Percentiles rank a stretch among this genome's conserved stretches.
These are phyloP conservation scores for Maniola hyperantus DNA, from an alignment of 2,888 invertebrate genomes.

Conservation along the genomic window DNA sequence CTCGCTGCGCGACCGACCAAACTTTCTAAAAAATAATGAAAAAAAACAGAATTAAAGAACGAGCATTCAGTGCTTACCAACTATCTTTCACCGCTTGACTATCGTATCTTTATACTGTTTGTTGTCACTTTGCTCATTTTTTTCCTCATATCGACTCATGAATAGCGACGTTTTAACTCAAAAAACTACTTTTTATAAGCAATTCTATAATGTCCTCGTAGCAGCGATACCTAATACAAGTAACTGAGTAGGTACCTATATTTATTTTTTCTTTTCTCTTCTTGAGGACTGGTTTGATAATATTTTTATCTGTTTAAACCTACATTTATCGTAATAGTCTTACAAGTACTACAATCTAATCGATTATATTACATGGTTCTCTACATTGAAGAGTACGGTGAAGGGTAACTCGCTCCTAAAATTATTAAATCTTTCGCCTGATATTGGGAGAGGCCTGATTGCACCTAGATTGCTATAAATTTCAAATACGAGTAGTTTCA, in stretches of 20 bases:
- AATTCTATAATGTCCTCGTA: neutral
- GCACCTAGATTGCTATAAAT: slow-evolving; percentile 78
- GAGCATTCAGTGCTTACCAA: slow-evolving; percentile 71
- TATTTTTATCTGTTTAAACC: neutral
- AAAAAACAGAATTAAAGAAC: slow-evolving; percentile 74
- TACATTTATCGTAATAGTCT: slow-evolving; percentile 13
- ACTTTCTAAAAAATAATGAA: slow-evolving; percentile 80
- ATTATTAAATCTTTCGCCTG: slow-evolving; percentile 72
- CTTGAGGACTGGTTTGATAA: neutral
- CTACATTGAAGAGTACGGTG: slow-evolving; percentile 44
- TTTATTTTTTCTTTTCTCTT: neutral
- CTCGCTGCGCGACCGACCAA: slow-evolving; percentile 73
- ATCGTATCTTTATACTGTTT: slow-evolving; percentile 56
- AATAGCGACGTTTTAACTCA: slow-evolving; percentile 28
- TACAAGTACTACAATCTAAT: slow-evolving; percentile 11
- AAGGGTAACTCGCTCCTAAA: slow-evolving; percentile 70
- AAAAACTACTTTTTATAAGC: neutral
- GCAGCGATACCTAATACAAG: neutral
- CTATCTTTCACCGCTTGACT: slow-evolving; percentile 78
- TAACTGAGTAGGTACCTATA: too few relatives aligned
- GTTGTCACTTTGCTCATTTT: slow-evolving; percentile 46
- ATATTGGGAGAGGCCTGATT: slow-evolving; percentile 73
- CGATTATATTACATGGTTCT: slow-evolving; percentile 21
- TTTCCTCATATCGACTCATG: slow-evolving; percentile 45
- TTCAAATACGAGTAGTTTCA: slow-evolving; percentile 72